Conservation (phyloP, 2,797 vertebrate species). For the Trichosurus vulpecula region DNA sequence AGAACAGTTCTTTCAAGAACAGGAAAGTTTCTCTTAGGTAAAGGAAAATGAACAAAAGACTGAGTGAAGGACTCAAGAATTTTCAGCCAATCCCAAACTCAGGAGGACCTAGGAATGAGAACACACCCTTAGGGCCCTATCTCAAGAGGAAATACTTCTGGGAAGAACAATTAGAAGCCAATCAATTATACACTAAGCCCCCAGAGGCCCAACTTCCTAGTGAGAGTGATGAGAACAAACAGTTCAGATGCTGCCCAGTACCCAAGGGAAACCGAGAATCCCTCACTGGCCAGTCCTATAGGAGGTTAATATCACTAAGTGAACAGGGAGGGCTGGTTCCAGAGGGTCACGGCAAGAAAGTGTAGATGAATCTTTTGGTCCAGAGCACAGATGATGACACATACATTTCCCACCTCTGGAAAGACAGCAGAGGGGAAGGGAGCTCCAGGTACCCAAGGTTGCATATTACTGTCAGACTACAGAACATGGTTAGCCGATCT, state of each 20-base stretch:
- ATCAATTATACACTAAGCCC: background rate
- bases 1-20: background rate
- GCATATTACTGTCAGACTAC: background rate
- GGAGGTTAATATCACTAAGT: background rate
- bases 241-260: background rate
- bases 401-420: background rate
- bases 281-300: background rate
- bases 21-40: background rate
- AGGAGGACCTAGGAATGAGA: background rate
- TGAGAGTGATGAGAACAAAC: background rate
- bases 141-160: background rate
- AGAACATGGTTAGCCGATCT: background rate
- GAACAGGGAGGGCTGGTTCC: background rate
- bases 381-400: background rate
- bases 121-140: background rate
- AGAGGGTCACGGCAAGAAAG: background rate
- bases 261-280: background rate
- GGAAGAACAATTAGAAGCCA: background rate
- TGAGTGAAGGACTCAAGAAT: background rate
- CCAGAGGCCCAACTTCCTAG: background rate
- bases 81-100: background rate
- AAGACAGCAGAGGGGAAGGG: background rate
- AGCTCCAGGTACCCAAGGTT: background rate
- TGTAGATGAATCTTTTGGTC: background rate
- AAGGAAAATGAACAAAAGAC: background rate